Evolutionary conservation across 1,140 invertebrate species (phyloP).

Genomic region (Eufriesea mexicana): DNA sequence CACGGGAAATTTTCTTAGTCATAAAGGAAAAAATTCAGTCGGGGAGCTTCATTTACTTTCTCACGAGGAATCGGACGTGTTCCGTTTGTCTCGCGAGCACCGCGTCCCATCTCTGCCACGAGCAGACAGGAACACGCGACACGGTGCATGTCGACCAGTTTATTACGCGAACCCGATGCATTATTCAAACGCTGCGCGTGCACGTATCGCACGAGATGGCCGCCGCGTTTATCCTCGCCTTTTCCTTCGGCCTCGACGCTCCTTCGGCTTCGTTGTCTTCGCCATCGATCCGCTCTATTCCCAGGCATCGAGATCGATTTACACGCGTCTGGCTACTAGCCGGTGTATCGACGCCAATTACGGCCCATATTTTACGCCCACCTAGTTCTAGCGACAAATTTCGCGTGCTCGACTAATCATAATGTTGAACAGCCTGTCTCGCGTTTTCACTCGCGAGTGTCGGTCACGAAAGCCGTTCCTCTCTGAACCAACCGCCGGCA

Average conservation of each 20-base stretch:
- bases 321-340: conserved; percentile 23
- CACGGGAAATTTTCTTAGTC: too few relatives aligned
- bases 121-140: conserved; percentile 3
- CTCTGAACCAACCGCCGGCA: not conserved
- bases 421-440: conserved; percentile 19
- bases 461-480: not conserved
- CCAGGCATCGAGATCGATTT: conserved; percentile 10
- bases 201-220: conserved; percentile 22
- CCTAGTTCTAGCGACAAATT: conserved; percentile 25
- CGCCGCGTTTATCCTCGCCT: not conserved
- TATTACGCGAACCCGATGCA: conserved; percentile 60
- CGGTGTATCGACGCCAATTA: conserved; percentile 9
- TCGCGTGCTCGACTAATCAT: conserved; percentile 38
- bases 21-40: not conserved
- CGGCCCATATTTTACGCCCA: conserved; percentile 32
- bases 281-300: conserved; percentile 26
- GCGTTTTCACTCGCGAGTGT: not conserved
- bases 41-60: not conserved
- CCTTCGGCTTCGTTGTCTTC: conserved; percentile 11
- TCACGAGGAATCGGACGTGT: not conserved
- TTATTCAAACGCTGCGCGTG: conserved; percentile 53
- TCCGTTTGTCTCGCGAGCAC: not conserved
- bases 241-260: not conserved
- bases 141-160: conserved; percentile 43
- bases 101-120: too few relatives aligned